These are phyloP conservation scores for Actinostola sp. DNA, from an alignment of 92 coral and sea anemone genomes.

Conservation along the genomic window DNA sequence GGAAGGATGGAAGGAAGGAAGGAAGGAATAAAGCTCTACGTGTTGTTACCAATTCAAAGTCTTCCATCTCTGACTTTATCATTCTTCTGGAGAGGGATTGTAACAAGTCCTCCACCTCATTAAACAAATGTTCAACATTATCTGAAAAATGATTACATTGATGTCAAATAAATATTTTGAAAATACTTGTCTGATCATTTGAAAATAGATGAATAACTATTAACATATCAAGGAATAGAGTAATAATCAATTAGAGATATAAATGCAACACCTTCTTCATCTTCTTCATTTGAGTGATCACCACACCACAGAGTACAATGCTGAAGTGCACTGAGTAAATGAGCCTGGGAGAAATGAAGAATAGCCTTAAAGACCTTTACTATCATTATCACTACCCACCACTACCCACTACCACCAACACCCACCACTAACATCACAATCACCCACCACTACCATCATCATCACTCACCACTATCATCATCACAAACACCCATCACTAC, in stretches of 20 bases:
- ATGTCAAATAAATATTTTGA: background rate
- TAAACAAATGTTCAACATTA: constrained; percentile 71
- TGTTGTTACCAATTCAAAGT: constrained; percentile 89
- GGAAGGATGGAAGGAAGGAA: background rate
- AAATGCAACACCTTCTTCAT: constrained; percentile 32
- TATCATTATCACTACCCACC: background rate
- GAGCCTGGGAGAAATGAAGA: constrained; percentile 49
- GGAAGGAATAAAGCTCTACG: background rate
- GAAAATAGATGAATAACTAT: too few relatives aligned
- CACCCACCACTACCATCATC: too few relatives aligned
- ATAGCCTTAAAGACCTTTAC: background rate
- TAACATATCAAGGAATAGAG: background rate
- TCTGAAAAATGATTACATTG: constrained; percentile 24
- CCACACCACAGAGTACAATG: constrained; percentile 76
- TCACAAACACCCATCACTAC: too few relatives aligned
- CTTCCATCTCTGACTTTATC: constrained; percentile 97
- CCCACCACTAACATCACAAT: too few relatives aligned
- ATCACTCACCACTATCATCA: too few relatives aligned
- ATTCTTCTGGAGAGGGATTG: constrained; percentile 89
- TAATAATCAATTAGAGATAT: background rate
- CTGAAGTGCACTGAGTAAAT: constrained; percentile 76
- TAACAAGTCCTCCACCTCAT: constrained; percentile 78
- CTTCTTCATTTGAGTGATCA: constrained; percentile 61
- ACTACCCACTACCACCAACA: too few relatives aligned
- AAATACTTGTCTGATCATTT: background rate